phyloP scores from a whole-genome alignment of 2,113 vertebrate genomes.

The Ptyas mucosa region DNA sequence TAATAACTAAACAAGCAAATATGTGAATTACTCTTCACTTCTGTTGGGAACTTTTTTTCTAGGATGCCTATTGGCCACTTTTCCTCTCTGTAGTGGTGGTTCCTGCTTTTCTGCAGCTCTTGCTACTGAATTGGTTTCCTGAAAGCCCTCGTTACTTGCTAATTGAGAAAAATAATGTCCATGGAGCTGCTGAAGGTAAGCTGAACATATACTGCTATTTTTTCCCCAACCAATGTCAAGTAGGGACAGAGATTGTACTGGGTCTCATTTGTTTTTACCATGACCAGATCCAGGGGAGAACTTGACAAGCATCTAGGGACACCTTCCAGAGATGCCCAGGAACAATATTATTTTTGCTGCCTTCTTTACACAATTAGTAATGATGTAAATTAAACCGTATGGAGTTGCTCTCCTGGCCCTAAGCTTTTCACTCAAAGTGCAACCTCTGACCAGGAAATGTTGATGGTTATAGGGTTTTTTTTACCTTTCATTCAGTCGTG shows the following conservation, averaged over 20 bases:
- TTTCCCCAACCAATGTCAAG: neutral
- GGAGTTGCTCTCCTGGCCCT: neutral
- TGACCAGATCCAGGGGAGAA: neutral
- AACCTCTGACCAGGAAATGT: neutral
- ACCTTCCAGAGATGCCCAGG: neutral
- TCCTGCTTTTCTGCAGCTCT: conserved; percentile 77
- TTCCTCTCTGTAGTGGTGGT: conserved; percentile 77
- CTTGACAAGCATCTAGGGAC: neutral
- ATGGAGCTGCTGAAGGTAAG: conserved; percentile 77
- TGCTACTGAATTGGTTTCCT: conserved; percentile 85
- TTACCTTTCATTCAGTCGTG: neutral
- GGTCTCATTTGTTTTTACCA: neutral
- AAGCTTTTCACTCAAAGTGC: neutral
- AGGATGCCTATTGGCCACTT: conserved; percentile 86
- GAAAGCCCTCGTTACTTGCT: conserved; percentile 88
- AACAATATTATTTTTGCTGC: neutral
- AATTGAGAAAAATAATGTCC: conserved; percentile 78
- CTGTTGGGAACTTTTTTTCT: conserved; percentile 8
- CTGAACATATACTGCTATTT: neutral
- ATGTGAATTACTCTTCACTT: neutral
- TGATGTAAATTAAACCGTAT: neutral
- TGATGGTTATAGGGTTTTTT: neutral
- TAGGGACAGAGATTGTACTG: neutral
- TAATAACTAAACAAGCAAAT: neutral
- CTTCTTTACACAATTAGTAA: neutral